Base-by-base conservation (phyloP, 2,113 vertebrate species). In the Siphamia tubifer region DNA sequence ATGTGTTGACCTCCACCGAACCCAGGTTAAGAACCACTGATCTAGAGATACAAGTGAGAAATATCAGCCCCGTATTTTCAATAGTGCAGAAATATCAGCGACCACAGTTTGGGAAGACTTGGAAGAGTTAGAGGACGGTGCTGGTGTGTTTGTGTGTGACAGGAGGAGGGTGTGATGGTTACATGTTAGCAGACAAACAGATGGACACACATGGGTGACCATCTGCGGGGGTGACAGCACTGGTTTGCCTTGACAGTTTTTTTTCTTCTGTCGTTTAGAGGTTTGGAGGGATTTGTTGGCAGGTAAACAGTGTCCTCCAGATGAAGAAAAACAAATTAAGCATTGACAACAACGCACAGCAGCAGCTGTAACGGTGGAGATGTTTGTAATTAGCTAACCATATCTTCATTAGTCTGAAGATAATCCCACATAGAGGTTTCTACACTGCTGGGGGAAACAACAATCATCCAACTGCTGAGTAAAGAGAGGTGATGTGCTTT, bases 61-160 rank as follows among this genome's bases (percentile, higher is more conserved):
- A 30, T 9, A 21, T 51, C 42, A 68, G 52, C 13, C 25, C 12
- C 47, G 30, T 32, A 2, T 43, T 31, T 31, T 58, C 28, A 58
- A 51, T 53, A 76, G 74, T 74, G 81, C 77, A 87, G 66, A 81
- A 52, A 42, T 74, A 35, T 47, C 62, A 17, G 38, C 58, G 6
- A 42, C 74, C 36, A 51, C 43, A 65, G 51, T 77, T 83, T 64
- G 70, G 83, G 84, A 89, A 89, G 85, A 85, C 84, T 73, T 78
- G 27, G 11, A 19, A 62, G 34, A 45, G 27, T 55, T 40, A 32
- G 16, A 48, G 27, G 44, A 24, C 8, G 61, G 30, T 75, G 68
- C 52, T 81, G 69, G 65, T 75, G 55, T 27, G 30, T 15, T 0
- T 15, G 19, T 3, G 21, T 8, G 42, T 23, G 21, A 9, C 2